phyloP scores from a whole-genome alignment of 2,797 vertebrate species.

The Mormyrus proboscirostris region DNA sequence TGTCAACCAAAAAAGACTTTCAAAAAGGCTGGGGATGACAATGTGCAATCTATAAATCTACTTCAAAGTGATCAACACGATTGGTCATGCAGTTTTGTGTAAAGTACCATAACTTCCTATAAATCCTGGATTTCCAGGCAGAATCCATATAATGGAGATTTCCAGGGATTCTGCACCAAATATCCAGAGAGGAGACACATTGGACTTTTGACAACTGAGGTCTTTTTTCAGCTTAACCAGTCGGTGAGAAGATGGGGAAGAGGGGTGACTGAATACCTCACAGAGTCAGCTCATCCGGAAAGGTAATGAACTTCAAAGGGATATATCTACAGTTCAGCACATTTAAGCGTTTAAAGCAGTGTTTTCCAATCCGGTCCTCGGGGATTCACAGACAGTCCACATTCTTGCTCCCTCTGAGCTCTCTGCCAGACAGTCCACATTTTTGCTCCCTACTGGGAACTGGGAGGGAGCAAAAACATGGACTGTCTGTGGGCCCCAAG shows the following conservation, averaged over 20 bases:
- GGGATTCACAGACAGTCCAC: not conserved
- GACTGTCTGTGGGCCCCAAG: not conserved
- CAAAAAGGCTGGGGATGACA: not conserved
- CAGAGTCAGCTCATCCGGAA: not conserved
- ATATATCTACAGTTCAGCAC: not conserved
- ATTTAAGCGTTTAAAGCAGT: not conserved
- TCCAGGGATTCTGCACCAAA: constrained; percentile 6
- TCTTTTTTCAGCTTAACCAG: not conserved
- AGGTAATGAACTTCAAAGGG: not conserved
- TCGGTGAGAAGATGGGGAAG: not conserved
- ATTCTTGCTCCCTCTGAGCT: not conserved
- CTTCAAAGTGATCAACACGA: not conserved
- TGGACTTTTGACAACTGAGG: not conserved
- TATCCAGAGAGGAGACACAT: not conserved
- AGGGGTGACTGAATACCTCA: not conserved
- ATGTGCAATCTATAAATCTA: not conserved
- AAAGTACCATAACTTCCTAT: not conserved
- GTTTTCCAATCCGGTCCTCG: not conserved
- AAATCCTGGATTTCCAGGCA: not conserved
- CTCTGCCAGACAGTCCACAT: not conserved
- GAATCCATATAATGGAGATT: not conserved
- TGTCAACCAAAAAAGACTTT: not conserved
- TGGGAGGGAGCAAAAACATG: not conserved
- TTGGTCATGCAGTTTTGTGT: not conserved
- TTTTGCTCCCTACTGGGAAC: not conserved